phyloP scores from a whole-genome alignment of 1,140 invertebrate genomes.

The Schlechtendalia chinensis region DNA sequence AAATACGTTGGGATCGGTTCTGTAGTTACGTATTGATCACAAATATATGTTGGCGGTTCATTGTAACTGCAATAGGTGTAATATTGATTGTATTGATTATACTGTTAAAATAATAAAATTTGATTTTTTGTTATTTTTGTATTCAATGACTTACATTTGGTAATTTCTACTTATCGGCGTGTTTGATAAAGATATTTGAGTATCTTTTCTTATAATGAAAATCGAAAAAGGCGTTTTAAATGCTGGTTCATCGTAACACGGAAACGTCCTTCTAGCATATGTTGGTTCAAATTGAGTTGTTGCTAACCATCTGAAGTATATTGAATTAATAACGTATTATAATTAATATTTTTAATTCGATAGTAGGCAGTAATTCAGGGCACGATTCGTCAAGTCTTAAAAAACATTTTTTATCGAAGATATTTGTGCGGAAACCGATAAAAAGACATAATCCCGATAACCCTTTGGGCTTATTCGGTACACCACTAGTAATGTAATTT shows the following conservation, averaged over 20 bases:
- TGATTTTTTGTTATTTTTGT: not conserved
- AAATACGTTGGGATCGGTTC: constrained; percentile 74
- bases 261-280: constrained; percentile 71
- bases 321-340: not conserved
- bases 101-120: not conserved
- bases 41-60: not conserved
- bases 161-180: not conserved
- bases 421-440: no score
- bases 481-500: no score
- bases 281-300: constrained; percentile 71
- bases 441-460: no score
- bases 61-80: constrained; percentile 53
- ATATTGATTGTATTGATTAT: not conserved
- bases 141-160: constrained; percentile 55
- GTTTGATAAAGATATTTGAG: constrained; percentile 40
- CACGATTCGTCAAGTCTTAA: no score
- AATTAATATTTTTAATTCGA: no score
- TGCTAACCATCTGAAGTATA: constrained; percentile 58
- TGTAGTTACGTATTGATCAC: constrained; percentile 21
- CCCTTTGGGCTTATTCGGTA: no score
- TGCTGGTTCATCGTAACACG: constrained; percentile 76
- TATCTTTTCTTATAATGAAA: constrained; percentile 54
- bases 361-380: no score
- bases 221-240: constrained; percentile 68
- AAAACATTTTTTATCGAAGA: no score